Evolutionary conservation across 2,888 invertebrate species (phyloP).

Genomic region (Nudaria mundana): DNA sequence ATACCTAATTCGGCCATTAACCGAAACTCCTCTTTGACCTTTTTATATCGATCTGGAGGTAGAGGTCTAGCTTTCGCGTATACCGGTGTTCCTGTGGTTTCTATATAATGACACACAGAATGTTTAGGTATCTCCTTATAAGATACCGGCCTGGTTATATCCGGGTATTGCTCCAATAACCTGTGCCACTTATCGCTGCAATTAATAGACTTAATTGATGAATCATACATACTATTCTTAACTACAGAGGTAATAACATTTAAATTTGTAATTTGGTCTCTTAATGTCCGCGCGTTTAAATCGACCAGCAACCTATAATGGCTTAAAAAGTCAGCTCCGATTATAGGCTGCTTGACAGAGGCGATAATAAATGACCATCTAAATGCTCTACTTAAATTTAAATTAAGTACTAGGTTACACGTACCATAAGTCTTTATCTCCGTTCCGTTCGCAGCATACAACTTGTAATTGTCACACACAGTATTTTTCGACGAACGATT

Average conservation of each 20-base stretch:
- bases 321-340: not conserved
- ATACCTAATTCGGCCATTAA: constrained; percentile 34
- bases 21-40: not conserved
- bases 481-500: not conserved
- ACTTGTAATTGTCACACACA: not conserved
- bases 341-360: not conserved
- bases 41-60: constrained; percentile 36
- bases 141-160: not conserved
- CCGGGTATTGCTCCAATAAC: not conserved
- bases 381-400: not conserved
- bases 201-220: not conserved
- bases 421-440: not conserved
- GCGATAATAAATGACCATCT: not conserved
- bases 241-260: not conserved
- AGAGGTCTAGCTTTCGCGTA: constrained; percentile 35
- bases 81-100: constrained; percentile 44
- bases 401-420: not conserved
- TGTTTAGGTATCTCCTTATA: not conserved
- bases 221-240: not conserved
- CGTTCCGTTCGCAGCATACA: not conserved
- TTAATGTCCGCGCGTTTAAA: not conserved
- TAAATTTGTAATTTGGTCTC: not conserved
- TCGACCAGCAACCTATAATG: not conserved
- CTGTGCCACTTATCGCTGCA: not conserved
- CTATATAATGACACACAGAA: constrained; percentile 18